Base-by-base conservation (phyloP, 2,888 invertebrate species). In the Drosophila eohydei region DNA sequence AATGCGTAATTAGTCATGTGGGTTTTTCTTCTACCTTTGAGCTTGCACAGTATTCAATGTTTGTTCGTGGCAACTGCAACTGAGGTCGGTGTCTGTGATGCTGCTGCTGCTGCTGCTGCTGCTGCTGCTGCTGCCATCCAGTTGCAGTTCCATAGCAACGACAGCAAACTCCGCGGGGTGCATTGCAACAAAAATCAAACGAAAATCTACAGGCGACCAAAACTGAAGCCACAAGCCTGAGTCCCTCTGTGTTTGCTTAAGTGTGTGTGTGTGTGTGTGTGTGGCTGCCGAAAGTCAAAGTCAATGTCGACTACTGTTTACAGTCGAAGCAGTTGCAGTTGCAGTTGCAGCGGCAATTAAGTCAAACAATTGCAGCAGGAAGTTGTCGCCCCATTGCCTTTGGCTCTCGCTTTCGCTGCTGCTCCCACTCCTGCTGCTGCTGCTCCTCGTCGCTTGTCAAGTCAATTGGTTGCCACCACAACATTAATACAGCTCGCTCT, bases 391-490 rank as follows among this genome's bases (percentile, higher is more conserved):
- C 74, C 74, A 73, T 73, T 77, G 73, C 38, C 58, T 55, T 54
- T 57, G 50, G 30, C 51, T 54, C 28, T 41, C 12, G 8, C 36
- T 43, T 21, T 52, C 21, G 14, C 44, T 28, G 1, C 48, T 26
- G 3, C 34, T 34, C 46, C 14, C 40, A n/a, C 12, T n/a, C 12
- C 58, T 4, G 2, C 56, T 28, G 3, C 50, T 34, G 3, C 41
- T 30, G 28, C 41, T 46, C 41, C 38, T 52, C 65, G 56, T 57
- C 61, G 63, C 69, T 69, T 74, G 82, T 69, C 71, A 78, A 87
- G 80, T 87, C 83, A 83, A 87, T 83, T 86, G 83, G 62, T 74
- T 78, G 83, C 83, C 80, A 84, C 82, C 74, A 80, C 81, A 83
- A 77, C 71, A 87, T 76, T 77, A 81, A 78, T 75, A 82, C 44